These are phyloP conservation scores for Erethizon dorsatum DNA, from an alignment of 2,797 vertebrate genomes.

Conservation along the genomic window DNA sequence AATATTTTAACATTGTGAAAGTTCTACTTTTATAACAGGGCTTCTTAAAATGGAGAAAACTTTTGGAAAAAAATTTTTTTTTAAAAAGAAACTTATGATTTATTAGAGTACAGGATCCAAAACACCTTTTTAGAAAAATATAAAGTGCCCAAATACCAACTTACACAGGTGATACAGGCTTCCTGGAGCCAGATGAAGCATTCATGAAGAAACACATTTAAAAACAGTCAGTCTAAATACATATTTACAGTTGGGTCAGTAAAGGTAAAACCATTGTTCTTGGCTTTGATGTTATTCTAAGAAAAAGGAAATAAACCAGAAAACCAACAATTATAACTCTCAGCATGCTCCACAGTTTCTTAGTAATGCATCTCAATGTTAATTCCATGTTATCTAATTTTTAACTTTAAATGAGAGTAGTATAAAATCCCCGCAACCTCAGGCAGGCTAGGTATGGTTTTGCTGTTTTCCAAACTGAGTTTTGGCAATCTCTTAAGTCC, in stretches of 20 bases:
- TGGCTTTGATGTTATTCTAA: constrained; percentile 63
- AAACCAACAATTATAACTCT: constrained; percentile 10
- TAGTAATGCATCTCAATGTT: background rate
- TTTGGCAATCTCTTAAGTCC: background rate
- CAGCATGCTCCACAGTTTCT: constrained; percentile 68
- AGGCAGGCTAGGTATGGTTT: background rate
- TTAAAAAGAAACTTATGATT: constrained; percentile 85
- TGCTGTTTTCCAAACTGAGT: background rate
- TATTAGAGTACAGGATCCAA: constrained; percentile 85
- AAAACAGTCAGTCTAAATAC: constrained; percentile 79
- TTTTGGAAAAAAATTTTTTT: constrained; percentile 79
- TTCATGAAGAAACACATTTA: constrained; percentile 76
- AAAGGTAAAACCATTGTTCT: constrained; percentile 67
- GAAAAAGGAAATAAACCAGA: constrained; percentile 61
- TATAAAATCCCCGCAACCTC: background rate
- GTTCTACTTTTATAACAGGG: constrained; percentile 76
- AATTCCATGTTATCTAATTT: background rate
- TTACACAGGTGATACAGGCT: constrained; percentile 77
- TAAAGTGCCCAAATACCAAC: constrained; percentile 85
- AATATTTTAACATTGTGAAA: constrained; percentile 72
- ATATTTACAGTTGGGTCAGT: constrained; percentile 79
- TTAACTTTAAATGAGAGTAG: constrained; percentile 35
- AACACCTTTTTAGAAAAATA: constrained; percentile 86
- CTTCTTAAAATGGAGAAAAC: constrained; percentile 82
- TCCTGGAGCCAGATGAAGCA: constrained; percentile 76